Percentiles rank a stretch among this genome's conserved stretches.
phyloP scores from a whole-genome alignment of 1,140 invertebrate species.

The Akabosia matsudoensis region DNA sequence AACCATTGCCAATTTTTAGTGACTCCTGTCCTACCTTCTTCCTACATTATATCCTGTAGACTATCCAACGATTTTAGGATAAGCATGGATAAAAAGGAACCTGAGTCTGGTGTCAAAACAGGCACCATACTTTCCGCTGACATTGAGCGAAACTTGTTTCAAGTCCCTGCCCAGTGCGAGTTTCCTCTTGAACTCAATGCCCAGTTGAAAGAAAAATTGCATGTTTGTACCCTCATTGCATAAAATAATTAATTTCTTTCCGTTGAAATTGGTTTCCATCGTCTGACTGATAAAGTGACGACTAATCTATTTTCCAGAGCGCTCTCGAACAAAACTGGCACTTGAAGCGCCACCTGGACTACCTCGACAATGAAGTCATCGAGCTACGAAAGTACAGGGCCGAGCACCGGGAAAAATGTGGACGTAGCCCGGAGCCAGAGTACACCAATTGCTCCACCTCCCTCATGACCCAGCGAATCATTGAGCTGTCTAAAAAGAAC shows the following conservation, averaged over 20 bases:
- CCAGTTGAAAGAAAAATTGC: constrained; percentile 23
- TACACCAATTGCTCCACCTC: neutral
- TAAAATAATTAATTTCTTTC: too few species aligned
- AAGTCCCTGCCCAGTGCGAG: neutral
- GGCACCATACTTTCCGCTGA: neutral
- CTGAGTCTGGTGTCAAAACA: neutral
- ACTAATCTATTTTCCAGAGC: neutral
- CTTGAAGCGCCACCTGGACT: constrained; percentile 21
- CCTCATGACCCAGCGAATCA: constrained; percentile 32
- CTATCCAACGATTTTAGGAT: too few species aligned
- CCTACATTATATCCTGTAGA: too few species aligned
- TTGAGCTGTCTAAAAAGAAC: constrained; percentile 42
- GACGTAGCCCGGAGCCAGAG: neutral
- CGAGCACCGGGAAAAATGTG: neutral
- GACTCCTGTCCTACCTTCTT: neutral
- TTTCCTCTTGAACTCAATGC: constrained; percentile 28
- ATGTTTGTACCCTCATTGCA: neutral
- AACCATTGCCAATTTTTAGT: neutral
- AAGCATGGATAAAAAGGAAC: neutral
- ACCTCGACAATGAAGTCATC: constrained; percentile 22
- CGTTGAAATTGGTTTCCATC: too few species aligned
- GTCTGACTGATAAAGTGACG: neutral
- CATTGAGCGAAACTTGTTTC: neutral
- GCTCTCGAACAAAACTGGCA: constrained; percentile 33
- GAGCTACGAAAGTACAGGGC: constrained; percentile 21